These are phyloP conservation scores for Lethrus apterus DNA, from an alignment of 1,140 invertebrate species.

Conservation along the genomic window DNA sequence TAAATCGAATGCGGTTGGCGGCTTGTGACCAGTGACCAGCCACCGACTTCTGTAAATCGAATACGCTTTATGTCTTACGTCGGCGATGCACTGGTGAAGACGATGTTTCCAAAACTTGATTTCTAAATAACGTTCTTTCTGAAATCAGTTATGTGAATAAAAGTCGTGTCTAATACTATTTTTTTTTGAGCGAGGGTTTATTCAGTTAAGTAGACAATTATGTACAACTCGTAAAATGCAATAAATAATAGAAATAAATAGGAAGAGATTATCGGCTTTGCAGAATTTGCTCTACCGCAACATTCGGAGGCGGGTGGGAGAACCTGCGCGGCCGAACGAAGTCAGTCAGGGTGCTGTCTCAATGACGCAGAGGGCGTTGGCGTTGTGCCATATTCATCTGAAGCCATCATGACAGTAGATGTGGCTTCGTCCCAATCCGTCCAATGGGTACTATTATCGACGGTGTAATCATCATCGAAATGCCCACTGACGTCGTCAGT, in stretches of 20 bases:
- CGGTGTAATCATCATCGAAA: slow-evolving; percentile 31
- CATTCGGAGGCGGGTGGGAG: slow-evolving; percentile 1
- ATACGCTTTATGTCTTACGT: background rate
- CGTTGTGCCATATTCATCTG: slow-evolving; percentile 26
- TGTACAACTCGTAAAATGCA: slow-evolving; percentile 33
- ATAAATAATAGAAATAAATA: slow-evolving; percentile 40
- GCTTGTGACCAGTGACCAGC: background rate
- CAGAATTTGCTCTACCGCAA: too few relatives aligned
- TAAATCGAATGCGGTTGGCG: background rate
- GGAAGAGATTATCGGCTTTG: slow-evolving; percentile 14
- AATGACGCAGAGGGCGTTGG: too few relatives aligned
- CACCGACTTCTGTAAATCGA: background rate
- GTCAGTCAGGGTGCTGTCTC: slow-evolving; percentile 34
- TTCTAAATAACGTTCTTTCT: background rate
- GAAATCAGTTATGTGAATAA: background rate
- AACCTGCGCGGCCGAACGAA: too few relatives aligned
- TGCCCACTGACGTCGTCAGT: slow-evolving; percentile 24
- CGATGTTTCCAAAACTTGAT: background rate
- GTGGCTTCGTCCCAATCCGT: slow-evolving; percentile 30
- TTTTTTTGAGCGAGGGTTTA: slow-evolving; percentile 17
- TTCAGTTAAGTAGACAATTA: slow-evolving; percentile 27
- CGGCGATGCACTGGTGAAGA: background rate
- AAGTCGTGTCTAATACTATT: background rate
- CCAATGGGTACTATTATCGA: slow-evolving; percentile 31
- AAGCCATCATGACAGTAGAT: slow-evolving; percentile 24